Evolutionary conservation across 2,113 vertebrate species (phyloP).

Genomic region (Trichechus manatus): DNA sequence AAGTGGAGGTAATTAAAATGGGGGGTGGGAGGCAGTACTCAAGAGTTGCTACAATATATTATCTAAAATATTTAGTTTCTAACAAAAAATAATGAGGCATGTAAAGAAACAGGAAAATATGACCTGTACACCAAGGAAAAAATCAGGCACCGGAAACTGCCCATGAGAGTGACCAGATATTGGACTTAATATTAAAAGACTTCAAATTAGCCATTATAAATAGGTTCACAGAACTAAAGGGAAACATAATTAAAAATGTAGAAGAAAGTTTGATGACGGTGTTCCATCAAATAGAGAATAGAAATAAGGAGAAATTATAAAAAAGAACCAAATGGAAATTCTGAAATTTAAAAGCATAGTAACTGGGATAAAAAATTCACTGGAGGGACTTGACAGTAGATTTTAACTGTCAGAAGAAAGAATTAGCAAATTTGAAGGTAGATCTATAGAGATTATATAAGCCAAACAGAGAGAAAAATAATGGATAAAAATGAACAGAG

Average conservation of each 20-base stretch:
- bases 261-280: neutral
- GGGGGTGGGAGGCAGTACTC: neutral
- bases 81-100: neutral
- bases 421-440: neutral
- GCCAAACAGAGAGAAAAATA: neutral
- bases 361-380: neutral
- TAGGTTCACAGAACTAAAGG: neutral
- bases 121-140: neutral
- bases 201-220: neutral
- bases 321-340: neutral
- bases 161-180: neutral
- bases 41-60: neutral
- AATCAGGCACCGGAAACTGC: neutral
- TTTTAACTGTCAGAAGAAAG: neutral
- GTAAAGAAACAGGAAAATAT: neutral
- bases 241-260: neutral
- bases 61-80: neutral
- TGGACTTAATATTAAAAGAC: neutral
- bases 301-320: neutral
- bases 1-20: neutral
- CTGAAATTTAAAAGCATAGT: neutral
- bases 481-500: neutral
- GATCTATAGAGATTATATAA: neutral
- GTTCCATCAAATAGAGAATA: neutral
- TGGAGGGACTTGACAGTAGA: neutral